Evolutionary conservation across 2,113 vertebrate genomes (phyloP), one percentile per base, ranked within the genome.

Genomic region (Chloebia gouldiae): DNA sequence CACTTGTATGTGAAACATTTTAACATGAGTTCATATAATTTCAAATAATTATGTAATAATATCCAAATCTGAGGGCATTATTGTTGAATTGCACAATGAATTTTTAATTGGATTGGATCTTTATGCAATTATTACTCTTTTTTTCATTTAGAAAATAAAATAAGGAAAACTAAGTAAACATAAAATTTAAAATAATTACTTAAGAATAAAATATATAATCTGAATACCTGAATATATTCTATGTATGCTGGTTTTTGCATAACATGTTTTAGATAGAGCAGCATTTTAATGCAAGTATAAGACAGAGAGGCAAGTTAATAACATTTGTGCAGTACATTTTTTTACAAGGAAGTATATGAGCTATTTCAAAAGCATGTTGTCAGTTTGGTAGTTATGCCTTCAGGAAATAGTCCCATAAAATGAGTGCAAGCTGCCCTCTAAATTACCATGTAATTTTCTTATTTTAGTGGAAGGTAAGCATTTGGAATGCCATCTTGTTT

Each of bases 371-470:
- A 85, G 20, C 50, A 56, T 66, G 37, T 56, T 94, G 71, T 66
- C 71, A 86, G 25, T 90, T 96, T 77, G 50, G 72, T 93, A 87
- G 86, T 83, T 96, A 95, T 68, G 73, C 50, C 23, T 91, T 93
- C 83, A 92, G 73, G 80, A 96, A 95, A 93, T 64, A 86, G 86
- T 89, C 56, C 54, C 68, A 89, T 91, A 81, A 97, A 94, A 90
- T 27, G 28, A 88, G 10, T 85, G 69, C 50, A 95, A 95, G 79
- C 66, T 91, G n/a, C 54, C 75, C 81, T 92, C 68, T 96, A 92
- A 92, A 95, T 94, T 90, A 84, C 57, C 95, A 90, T 76, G 37
- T 27, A 88, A 93, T 95, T 92, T 95, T 88, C 65, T 94, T 84
- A 83, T 90, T 95, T 93, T 80, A 91, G 66, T 78, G 49, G 75